phyloP scores from a whole-genome alignment of 1,140 invertebrate species.

The Mamestra configurata region DNA sequence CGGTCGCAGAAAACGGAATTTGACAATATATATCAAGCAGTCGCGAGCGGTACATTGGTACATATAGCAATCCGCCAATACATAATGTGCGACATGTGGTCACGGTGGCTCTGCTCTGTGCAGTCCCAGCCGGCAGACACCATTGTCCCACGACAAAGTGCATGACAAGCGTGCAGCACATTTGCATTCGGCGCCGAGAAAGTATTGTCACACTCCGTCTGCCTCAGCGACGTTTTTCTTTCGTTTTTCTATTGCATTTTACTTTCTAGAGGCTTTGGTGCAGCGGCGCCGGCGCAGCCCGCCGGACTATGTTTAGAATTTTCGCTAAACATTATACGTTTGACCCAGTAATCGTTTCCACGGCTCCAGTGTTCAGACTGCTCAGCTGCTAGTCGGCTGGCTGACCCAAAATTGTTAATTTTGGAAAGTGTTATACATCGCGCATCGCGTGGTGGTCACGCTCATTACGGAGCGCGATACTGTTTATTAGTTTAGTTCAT shows the following conservation, averaged over 20 bases:
- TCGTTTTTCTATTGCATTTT: conserved; percentile 44
- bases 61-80: neutral
- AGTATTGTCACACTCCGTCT: conserved; percentile 33
- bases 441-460: neutral
- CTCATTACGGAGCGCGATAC: neutral
- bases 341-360: conserved; percentile 44
- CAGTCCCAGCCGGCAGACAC: neutral
- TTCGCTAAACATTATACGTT: conserved; percentile 25
- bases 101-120: neutral
- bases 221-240: conserved; percentile 32
- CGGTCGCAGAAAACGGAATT: too few relatives aligned
- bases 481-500: neutral
- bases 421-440: conserved; percentile 5
- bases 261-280: conserved; percentile 43
- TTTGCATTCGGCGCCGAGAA: conserved; percentile 46
- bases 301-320: conserved; percentile 9
- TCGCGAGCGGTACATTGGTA: neutral
- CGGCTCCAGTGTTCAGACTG: neutral
- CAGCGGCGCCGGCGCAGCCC: neutral
- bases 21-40: too few relatives aligned
- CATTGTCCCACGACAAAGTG: conserved; percentile 43
- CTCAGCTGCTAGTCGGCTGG: neutral
- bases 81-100: neutral
- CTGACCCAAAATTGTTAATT: conserved; percentile 27
- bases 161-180: conserved; percentile 37